These are phyloP conservation scores for Cynoglossus semilaevis DNA, from an alignment of 2,113 vertebrate genomes.

Conservation along the genomic window DNA sequence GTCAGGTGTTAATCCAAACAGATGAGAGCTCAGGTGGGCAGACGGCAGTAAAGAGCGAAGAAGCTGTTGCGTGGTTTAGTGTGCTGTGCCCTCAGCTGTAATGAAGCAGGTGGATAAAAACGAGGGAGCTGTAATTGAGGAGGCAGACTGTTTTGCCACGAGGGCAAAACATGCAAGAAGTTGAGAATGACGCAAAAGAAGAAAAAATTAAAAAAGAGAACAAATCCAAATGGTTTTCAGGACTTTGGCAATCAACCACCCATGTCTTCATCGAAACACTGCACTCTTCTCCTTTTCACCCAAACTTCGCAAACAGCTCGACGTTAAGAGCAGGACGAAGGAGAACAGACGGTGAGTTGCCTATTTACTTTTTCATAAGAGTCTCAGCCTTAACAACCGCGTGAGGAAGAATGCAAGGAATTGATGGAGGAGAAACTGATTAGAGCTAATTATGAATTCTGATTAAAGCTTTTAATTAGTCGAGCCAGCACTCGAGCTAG, in stretches of 20 bases:
- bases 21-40: constrained; percentile 59
- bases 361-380: constrained; percentile 73
- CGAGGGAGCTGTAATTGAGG: constrained; percentile 46
- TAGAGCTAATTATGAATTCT: constrained; percentile 80
- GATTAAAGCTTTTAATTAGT: constrained; percentile 83
- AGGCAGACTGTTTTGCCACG: constrained; percentile 49
- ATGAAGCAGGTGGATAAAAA: constrained; percentile 57
- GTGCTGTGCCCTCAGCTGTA: constrained; percentile 46
- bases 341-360: constrained; percentile 9
- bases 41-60: constrained; percentile 51
- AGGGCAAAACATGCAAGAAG: no score
- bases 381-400: constrained; percentile 67
- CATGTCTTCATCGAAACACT: no score
- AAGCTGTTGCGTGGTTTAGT: constrained; percentile 42
- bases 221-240: no score
- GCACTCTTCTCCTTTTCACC: constrained; percentile 39
- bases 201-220: no score
- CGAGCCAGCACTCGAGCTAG: constrained; percentile 74
- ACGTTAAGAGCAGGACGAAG: constrained; percentile 29
- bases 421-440: constrained; percentile 79
- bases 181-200: no score
- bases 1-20: constrained; percentile 41
- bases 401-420: constrained; percentile 66
- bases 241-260: no score
- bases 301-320: constrained; percentile 48